Evolutionary conservation across 2,797 vertebrate species (phyloP).

Genomic region (Urocyon cinereoargenteus): DNA sequence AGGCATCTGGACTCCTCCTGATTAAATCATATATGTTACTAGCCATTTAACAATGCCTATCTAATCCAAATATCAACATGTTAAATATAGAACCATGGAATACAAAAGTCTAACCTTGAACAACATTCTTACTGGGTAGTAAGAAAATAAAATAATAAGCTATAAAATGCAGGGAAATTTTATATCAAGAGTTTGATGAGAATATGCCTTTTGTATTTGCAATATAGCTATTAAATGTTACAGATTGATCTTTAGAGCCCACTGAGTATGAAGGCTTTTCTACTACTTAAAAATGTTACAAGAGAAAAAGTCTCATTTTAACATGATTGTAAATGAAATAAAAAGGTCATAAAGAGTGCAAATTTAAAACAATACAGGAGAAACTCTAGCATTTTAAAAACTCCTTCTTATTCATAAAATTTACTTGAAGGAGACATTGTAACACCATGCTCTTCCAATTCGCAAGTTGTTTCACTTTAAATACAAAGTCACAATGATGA

Average conservation of each 20-base stretch:
- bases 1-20: neutral
- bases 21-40: neutral
- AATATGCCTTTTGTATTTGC: constrained; percentile 62
- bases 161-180: constrained; percentile 60
- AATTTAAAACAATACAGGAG: constrained; percentile 49
- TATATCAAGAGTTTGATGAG: constrained; percentile 60
- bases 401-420: constrained; percentile 57
- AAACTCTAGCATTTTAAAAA: constrained; percentile 43
- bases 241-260: constrained; percentile 69
- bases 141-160: constrained; percentile 59
- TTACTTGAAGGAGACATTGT: neutral
- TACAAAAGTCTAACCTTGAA: constrained; percentile 45
- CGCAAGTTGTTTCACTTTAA: neutral
- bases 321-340: constrained; percentile 72
- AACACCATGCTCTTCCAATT: neutral
- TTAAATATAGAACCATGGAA: neutral
- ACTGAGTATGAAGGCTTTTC: constrained; percentile 66
- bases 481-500: neutral
- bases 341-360: constrained; percentile 60
- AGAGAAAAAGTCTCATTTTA: constrained; percentile 62
- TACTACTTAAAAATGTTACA: constrained; percentile 61
- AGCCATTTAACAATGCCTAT: neutral
- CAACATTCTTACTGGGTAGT: constrained; percentile 36
- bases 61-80: constrained; percentile 28
- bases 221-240: constrained; percentile 70